These are phyloP conservation scores for Cheilosia soror DNA, from an alignment of 2,888 invertebrate species.

Conservation along the genomic window DNA sequence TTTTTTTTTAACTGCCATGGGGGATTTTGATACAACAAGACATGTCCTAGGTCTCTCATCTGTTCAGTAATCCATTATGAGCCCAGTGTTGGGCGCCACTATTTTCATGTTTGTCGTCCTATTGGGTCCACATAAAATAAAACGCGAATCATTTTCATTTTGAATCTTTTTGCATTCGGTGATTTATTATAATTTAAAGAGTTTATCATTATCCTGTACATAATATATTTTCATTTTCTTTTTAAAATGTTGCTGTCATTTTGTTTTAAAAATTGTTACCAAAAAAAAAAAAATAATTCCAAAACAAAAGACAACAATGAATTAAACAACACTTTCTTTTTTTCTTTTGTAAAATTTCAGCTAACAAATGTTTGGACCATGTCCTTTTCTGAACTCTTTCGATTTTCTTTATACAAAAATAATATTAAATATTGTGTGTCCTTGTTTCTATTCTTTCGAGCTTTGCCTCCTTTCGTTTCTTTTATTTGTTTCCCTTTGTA, in stretches of 20 bases:
- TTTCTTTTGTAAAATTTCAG: conserved; percentile 1
- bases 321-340: conserved; percentile 8
- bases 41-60: no score
- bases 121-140: background rate
- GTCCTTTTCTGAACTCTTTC: conserved; percentile 35
- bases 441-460: conserved; percentile 17
- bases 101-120: no score
- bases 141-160: conserved; percentile 1
- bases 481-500: conserved; percentile 44
- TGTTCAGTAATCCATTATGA: no score
- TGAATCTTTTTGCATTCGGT: conserved; percentile 47
- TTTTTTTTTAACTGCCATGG: no score
- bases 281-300: conserved; percentile 2
- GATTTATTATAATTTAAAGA: conserved; percentile 28
- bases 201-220: conserved; percentile 63
- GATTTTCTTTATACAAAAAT: conserved; percentile 47
- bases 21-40: no score
- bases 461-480: conserved; percentile 2
- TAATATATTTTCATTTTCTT: conserved; percentile 23
- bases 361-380: conserved; percentile 28
- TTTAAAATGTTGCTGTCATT: conserved; percentile 24
- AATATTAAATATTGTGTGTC: conserved; percentile 34
- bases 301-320: conserved; percentile 34
- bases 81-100: no score
- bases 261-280: conserved; percentile 2